Evolutionary conservation across 2,797 vertebrate species (phyloP), one percentile per base, ranked within the genome.

Genomic region (Staurois parvus): DNA sequence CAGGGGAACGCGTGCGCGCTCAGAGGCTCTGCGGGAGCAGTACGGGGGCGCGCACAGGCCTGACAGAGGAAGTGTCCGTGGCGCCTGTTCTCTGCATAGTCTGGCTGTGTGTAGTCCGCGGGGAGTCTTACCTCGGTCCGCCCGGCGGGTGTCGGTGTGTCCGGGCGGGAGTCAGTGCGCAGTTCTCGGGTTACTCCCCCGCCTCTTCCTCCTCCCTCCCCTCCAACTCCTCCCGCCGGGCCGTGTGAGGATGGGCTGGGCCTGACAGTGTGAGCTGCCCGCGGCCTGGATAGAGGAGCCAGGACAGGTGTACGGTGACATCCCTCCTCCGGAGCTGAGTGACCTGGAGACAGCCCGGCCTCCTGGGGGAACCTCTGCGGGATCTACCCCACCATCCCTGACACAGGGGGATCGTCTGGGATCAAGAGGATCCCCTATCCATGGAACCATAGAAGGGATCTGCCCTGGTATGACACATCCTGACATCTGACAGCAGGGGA

Each of bases 1-100:
- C 40, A 56, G n/a, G 77, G 40, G 45, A 81, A 79, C 79, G 66
- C 19, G 79, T 64, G 81, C 85, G 79, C 73, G 24, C 48, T 11
- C 28, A 62, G 73, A 34, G 28, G 32, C 37, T 26, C 32, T 15
- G 17, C 26, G 24, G 62, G n/a, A 28, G 68, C 17, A 2, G 0
- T n/a, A 9, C 67, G 83, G 48, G 75, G 7, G 48, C 73, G 70
- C 79, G 79, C 73, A 24, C 21, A 79, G 68, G 28, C 52, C 52
- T 67, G 21, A 48, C 7, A 69, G 66, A 70, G 66, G 62, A 67
- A 67, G 77, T 45, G 77, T 9, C 29, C 6, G 42, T 1, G 4
- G 19, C 73, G 26, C 73, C 4, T 19, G 73, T 24, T 29, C 8
- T 2, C 28, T 26, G n/a, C 9, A 10, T 4, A 3, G 10, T n/a